Percentiles rank a stretch among this genome's conserved stretches.
phyloP scores from a whole-genome alignment of 2,888 invertebrate genomes.

The Torymus tubicola region DNA sequence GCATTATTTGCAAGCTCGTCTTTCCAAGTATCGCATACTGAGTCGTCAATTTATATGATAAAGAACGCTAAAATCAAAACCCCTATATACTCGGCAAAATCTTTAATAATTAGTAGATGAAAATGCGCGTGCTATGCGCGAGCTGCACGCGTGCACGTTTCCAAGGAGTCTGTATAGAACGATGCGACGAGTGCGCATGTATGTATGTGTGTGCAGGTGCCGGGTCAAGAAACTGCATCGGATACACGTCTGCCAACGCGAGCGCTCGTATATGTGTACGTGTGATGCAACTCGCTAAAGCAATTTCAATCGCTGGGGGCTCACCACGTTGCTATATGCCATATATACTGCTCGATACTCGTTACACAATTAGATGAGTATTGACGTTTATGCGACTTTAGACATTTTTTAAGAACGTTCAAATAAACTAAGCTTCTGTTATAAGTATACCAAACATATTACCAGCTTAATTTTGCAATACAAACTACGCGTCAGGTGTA shows the following conservation, averaged over 20 bases:
- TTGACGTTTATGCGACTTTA: too few species aligned
- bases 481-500: too few species aligned
- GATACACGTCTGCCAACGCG: constrained; percentile 10
- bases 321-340: too few species aligned
- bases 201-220: background rate
- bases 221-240: constrained; percentile 49
- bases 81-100: background rate
- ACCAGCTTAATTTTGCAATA: too few species aligned
- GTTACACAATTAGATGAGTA: constrained; percentile 2
- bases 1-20: too few species aligned
- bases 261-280: background rate
- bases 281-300: constrained; percentile 36
- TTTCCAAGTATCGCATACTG: too few species aligned
- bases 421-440: too few species aligned
- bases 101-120: background rate
- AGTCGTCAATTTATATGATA: too few species aligned
- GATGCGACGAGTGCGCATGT: background rate
- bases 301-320: constrained; percentile 5
- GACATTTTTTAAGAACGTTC: too few species aligned
- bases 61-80: too few species aligned
- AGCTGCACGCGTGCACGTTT: background rate
- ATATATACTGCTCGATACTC: background rate
- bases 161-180: background rate
- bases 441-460: too few species aligned
- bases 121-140: background rate